Evolutionary conservation across 2,797 vertebrate genomes (phyloP), one percentile per base, ranked within the genome.

Genomic region (Valencia hispanica): DNA sequence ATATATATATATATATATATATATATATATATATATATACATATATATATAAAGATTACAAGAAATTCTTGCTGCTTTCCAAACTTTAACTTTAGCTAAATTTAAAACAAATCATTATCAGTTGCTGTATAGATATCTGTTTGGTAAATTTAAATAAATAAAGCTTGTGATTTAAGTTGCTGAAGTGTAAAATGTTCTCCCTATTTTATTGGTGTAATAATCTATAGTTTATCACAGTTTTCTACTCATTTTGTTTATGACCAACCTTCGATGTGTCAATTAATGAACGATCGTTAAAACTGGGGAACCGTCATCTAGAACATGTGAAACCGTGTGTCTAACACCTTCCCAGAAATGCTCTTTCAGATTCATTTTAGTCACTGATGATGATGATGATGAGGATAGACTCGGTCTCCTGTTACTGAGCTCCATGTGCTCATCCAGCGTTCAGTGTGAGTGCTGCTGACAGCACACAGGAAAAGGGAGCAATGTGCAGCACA

Each of bases 291-390:
- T 17, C 11, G 74, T 74, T 73, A 36, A 81, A 65, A 72, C 43
- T 59, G 68, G 50, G 7, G n/a, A 20, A n/a, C 41, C 45, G 14
- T 18, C 43, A 77, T 39, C 32, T 36, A 41, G 53, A 55, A 75
- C 30, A 75, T 20, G 30, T 78, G 70, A 63, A 25, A 25, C 36
- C 50, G 9, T n/a, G 74, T 55, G 63, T 32, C 17, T 30, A 27
- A 43, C 70, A 63, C 76, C 75, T 65, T 55, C 4, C 6, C 11
- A 78, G 77, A 68, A 83, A 70, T 81, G 48, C 45, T 77, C 72
- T 43, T 79, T 76, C 55, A 69, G 70, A 78, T 84, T 65, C 0
- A 45, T 77, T 70, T 70, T 68, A 73, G 75, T 66, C 43, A 14
- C 71, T 51, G 47, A 12, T 27, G 74, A 75, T 20, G n/a, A 30